A percentile compares a stretch with the other conserved stretches of the same genome.
phyloP scores from a whole-genome alignment of 2,888 invertebrate genomes.

The Panopea generosa region DNA sequence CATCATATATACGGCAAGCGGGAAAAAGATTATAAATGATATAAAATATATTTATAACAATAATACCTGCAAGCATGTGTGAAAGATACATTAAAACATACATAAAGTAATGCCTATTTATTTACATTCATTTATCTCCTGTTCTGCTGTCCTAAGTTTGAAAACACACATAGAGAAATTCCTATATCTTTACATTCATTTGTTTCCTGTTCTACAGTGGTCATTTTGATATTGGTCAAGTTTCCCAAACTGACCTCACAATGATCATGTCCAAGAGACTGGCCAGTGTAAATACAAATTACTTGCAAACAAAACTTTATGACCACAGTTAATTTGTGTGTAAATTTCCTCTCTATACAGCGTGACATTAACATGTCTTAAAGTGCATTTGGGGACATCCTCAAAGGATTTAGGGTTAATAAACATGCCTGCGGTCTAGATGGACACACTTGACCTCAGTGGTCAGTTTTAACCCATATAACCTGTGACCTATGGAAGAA shows the following conservation, averaged over 20 bases:
- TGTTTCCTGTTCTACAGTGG: no score
- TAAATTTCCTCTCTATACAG: slow-evolving; percentile 53
- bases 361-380: slow-evolving; percentile 39
- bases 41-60: no score
- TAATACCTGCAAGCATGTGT: no score
- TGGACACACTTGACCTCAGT: slow-evolving; percentile 61
- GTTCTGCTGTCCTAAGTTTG: no score
- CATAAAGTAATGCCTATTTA: no score
- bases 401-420: slow-evolving; percentile 57
- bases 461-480: slow-evolving; percentile 51
- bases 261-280: slow-evolving; percentile 30
- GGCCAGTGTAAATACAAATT: slow-evolving; percentile 44
- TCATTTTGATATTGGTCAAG: no score
- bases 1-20: no score
- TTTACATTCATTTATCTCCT: no score
- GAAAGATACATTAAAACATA: no score
- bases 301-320: slow-evolving; percentile 46
- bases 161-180: no score
- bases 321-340: slow-evolving; percentile 56
- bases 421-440: slow-evolving; percentile 58
- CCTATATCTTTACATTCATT: no score
- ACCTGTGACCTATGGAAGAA: background rate
- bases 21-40: no score
- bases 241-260: slow-evolving; percentile 36
- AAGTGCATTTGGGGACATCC: slow-evolving; percentile 51